A percentile compares a stretch with the other conserved stretches of the same genome.
phyloP scores from a whole-genome alignment of 2,888 invertebrate genomes.

The Cephonodes hylas region DNA sequence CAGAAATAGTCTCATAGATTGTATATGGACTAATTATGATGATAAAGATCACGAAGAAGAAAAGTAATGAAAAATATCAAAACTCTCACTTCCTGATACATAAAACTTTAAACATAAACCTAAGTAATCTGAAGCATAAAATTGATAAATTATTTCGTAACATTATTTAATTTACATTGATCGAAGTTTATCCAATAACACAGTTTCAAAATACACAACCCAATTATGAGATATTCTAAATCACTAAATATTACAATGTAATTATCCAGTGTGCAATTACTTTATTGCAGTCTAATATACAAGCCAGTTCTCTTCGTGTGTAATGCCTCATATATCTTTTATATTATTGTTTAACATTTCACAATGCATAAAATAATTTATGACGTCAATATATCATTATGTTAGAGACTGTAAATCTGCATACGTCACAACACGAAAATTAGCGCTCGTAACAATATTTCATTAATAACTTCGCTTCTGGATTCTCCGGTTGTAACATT shows the following conservation, averaged over 20 bases:
- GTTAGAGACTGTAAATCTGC: not conserved
- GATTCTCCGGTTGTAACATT: not conserved
- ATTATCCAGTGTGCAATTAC: constrained; percentile 4
- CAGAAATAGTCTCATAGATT: no score
- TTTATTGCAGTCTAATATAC: constrained; percentile 3
- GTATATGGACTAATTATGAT: no score
- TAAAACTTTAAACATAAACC: no score
- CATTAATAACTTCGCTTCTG: not conserved
- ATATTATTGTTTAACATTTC: constrained; percentile 9
- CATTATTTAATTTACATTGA: no score
- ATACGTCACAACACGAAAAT: not conserved
- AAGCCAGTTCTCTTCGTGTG: not conserved
- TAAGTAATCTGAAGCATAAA: no score
- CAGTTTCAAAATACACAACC: not conserved
- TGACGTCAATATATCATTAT: not conserved
- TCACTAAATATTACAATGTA: constrained; percentile 11
- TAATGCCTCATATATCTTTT: not conserved
- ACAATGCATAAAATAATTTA: not conserved
- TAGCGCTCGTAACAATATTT: not conserved
- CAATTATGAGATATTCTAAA: not conserved
- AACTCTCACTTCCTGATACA: no score
- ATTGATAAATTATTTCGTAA: no score
- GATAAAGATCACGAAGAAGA: no score
- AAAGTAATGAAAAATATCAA: no score
- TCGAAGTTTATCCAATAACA: no score